Evolutionary conservation across 2,113 vertebrate genomes (phyloP).

Genomic region (Mirza zaza): DNA sequence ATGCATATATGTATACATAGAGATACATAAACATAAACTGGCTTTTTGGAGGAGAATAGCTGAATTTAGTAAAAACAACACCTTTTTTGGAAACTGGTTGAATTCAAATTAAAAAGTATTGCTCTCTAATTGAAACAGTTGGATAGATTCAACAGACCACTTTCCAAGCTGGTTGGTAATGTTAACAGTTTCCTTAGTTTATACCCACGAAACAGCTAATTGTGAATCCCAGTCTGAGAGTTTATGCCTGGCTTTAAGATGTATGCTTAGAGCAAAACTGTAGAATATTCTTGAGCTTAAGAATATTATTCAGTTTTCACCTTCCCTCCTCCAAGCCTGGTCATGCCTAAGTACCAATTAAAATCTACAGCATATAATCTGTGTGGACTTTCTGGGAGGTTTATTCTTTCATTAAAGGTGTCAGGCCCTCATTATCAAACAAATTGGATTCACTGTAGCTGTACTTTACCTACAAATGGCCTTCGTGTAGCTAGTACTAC

Average conservation of each 20-base stretch:
- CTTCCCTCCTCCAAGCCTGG: background rate
- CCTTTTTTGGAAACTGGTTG: background rate
- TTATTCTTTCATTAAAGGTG: conserved; percentile 17
- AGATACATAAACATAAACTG: background rate
- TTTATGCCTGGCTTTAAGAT: background rate
- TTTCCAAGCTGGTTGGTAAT: background rate
- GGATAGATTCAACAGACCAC: background rate
- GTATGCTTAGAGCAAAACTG: background rate
- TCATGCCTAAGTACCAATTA: conserved; percentile 53
- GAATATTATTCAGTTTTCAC: background rate
- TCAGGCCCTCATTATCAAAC: background rate
- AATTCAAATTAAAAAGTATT: conserved; percentile 34
- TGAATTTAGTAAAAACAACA: conserved; percentile 11
- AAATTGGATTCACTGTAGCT: conserved; percentile 11
- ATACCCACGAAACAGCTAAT: background rate
- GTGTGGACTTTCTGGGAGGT: background rate
- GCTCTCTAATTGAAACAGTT: conserved; percentile 29
- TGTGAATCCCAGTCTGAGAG: background rate
- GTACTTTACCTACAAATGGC: background rate
- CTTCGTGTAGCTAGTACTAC: background rate
- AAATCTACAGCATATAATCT: background rate
- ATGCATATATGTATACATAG: background rate
- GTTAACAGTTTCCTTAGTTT: background rate
- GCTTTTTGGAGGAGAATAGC: background rate
- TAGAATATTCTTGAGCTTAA: background rate